phyloP scores from a whole-genome alignment of 1,140 invertebrate genomes.

The Lamellibrachia luymesi region DNA sequence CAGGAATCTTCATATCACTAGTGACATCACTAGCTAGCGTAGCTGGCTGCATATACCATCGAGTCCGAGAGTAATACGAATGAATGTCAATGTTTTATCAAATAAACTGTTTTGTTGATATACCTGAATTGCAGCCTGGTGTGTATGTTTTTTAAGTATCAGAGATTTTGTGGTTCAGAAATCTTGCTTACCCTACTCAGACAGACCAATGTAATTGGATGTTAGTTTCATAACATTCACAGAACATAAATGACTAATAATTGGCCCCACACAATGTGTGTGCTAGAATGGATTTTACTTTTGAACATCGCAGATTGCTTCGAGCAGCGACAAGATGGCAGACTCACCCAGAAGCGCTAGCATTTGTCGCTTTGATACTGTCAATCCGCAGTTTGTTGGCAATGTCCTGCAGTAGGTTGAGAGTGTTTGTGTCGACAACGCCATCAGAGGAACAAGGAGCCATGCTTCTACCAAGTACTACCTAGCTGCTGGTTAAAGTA shows the following conservation, averaged over 20 bases:
- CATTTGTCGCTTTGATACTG: slow-evolving; percentile 83
- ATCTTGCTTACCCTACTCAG: background rate
- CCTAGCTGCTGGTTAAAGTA: background rate
- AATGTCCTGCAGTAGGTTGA: slow-evolving; percentile 80
- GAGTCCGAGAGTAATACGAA: no score
- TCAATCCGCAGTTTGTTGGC: slow-evolving; percentile 91
- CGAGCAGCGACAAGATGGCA: background rate
- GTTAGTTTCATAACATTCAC: background rate
- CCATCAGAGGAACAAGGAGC: background rate
- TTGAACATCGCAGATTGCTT: background rate
- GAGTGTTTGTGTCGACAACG: slow-evolving; percentile 37
- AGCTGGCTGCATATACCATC: no score
- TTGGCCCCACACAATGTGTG: background rate
- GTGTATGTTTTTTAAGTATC: no score
- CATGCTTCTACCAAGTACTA: background rate
- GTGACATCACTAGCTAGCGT: no score
- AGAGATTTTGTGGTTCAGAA: background rate
- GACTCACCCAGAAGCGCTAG: slow-evolving; percentile 87
- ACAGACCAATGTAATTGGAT: background rate
- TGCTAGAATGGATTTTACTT: background rate
- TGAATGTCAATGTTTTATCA: no score
- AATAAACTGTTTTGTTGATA: no score
- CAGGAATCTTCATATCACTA: no score
- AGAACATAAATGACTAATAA: background rate
- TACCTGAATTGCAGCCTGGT: no score